Evolutionary conservation across 2,113 vertebrate species (phyloP), one percentile per base, ranked within the genome.

Genomic region (Sakesphorus luctuosus): DNA sequence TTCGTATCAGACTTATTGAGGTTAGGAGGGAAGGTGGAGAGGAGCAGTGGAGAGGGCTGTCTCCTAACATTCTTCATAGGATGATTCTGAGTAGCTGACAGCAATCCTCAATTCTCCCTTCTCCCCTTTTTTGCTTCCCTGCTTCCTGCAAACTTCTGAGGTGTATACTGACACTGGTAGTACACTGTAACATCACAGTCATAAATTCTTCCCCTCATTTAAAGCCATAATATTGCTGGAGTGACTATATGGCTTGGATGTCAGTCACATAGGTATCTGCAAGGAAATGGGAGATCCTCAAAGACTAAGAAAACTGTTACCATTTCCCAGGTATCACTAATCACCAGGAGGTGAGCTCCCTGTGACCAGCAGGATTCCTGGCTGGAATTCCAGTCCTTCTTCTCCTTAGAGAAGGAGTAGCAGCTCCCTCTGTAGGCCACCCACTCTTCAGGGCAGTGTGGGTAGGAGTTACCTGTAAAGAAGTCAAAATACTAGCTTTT

Each of bases 361-460:
- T 95, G 53, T 19, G 43, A 40, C 76, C 20, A 2, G 86, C 97
- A 98, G 66, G 68, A 97, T 73, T 93, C 20, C 93, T 50, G 83
- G 63, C 97, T 97, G 80, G 92, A 97, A 82, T 61, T 29, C 97
- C 97, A 98, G 84, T 96, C 79, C 23, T 49, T 97, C 76, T n/a
- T 63, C 46, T 73, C 33, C 10, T 6, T 20, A n/a, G 97, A 97
- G 66, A 98, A 96, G 49, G 46, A 97, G 18, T 97, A 98, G 91
- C 97, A 98, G 50, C 94, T 76, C 87, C 81, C 85, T 61, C 89
- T 93, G 67, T 97, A 95, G 83, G 84, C 61, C 62, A 95, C 10
- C 95, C 97, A 97, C 68, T 87, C 12, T 29, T 97, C 84, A 25
- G 97, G 97, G 75, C 97, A 98, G 33, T 0, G 26, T 68, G 72